phyloP scores from a whole-genome alignment of 2,797 vertebrate genomes.

The Ptychobarbus kaznakovi region DNA sequence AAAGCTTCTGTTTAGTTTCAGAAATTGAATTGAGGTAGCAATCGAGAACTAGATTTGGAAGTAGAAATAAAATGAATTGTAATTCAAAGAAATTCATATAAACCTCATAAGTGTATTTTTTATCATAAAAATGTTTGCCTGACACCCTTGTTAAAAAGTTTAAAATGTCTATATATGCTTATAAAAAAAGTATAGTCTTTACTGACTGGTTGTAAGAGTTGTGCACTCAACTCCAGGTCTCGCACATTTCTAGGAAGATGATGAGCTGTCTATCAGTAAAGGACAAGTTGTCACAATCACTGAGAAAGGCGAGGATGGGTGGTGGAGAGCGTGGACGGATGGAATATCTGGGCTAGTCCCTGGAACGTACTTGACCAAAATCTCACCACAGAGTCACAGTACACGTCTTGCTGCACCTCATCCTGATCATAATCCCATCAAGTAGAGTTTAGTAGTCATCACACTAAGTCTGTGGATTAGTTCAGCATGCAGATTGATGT shows the following conservation, averaged over 20 bases:
- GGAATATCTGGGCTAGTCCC: constrained; percentile 86
- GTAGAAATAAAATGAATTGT: not conserved
- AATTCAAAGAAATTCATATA: not conserved
- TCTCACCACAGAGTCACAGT: constrained; percentile 54
- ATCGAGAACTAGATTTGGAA: not conserved
- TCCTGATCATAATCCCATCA: not conserved
- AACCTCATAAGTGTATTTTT: not conserved
- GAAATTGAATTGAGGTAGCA: not conserved
- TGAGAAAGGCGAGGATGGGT: constrained; percentile 84
- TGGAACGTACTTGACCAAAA: constrained; percentile 86
- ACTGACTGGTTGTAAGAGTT: not conserved
- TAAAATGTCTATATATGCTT: not conserved
- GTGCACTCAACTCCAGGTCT: constrained; percentile 2
- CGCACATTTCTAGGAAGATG: constrained; percentile 75
- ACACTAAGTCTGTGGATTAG: not conserved
- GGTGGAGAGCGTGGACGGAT: constrained; percentile 87
- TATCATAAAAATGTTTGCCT: not conserved
- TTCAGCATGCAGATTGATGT: not conserved
- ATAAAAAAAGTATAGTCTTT: not conserved
- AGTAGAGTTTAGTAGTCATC: not conserved
- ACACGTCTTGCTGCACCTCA: not conserved
- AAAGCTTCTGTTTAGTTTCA: not conserved
- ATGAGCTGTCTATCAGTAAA: constrained; percentile 86
- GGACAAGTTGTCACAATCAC: constrained; percentile 84
- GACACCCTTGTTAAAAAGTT: not conserved